Percentiles rank a stretch among this genome's conserved stretches.
phyloP scores from a whole-genome alignment of 2,113 vertebrate genomes.

The Sphaerodactylus townsendi region DNA sequence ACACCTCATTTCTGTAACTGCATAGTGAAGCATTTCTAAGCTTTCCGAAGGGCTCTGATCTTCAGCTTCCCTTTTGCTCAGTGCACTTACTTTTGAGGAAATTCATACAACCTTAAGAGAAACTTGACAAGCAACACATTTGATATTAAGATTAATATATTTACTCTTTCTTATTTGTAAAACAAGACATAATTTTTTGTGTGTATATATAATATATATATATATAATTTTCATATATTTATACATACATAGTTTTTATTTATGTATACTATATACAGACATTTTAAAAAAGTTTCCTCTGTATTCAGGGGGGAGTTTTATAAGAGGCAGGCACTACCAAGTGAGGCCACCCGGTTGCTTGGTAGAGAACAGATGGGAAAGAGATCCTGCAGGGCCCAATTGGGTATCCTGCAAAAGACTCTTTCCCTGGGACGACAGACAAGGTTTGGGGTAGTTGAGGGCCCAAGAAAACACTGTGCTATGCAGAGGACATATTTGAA shows the following conservation, averaged over 20 bases:
- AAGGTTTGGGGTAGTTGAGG: background rate
- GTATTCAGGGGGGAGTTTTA: conserved; percentile 49
- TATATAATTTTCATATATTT: conserved; percentile 43
- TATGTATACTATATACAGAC: conserved; percentile 69
- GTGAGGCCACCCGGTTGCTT: conserved; percentile 35
- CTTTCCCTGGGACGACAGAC: conserved; percentile 30
- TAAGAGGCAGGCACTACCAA: conserved; percentile 38
- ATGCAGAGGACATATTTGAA: conserved; percentile 25
- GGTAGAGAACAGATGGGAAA: conserved; percentile 23
- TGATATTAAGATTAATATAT: conserved; percentile 69
- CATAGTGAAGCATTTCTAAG: too few species aligned
- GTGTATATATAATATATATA: conserved; percentile 43
- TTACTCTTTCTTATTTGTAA: conserved; percentile 73
- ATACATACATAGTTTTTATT: conserved; percentile 50
- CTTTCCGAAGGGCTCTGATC: background rate
- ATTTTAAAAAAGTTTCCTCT: conserved; percentile 60
- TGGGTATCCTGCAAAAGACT: background rate
- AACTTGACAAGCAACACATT: conserved; percentile 36
- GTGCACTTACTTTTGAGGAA: background rate
- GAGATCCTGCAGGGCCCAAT: background rate
- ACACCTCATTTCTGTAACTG: too few species aligned
- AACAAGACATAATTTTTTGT: conserved; percentile 71
- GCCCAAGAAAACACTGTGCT: conserved; percentile 54
- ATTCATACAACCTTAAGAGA: conserved; percentile 10
- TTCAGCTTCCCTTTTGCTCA: background rate